A percentile compares a stretch with the other conserved stretches of the same genome.
These are phyloP conservation scores for Trinorchestia longiramus DNA, from an alignment of 1,140 invertebrate species.

Conservation along the genomic window DNA sequence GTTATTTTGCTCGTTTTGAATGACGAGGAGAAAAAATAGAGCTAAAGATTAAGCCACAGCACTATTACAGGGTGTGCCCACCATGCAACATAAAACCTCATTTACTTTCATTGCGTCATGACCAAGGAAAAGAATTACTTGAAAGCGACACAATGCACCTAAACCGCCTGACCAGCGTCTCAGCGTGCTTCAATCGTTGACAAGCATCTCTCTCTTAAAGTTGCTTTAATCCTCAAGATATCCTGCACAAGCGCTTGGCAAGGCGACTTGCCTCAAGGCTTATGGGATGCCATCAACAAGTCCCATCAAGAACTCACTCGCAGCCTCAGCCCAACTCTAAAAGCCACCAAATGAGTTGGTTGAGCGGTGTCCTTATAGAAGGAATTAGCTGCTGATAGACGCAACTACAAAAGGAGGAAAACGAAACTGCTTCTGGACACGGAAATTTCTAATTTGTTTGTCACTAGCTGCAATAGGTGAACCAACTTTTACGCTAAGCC, in stretches of 20 bases:
- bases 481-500: neutral
- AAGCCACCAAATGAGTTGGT: neutral
- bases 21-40: too few species aligned
- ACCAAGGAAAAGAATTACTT: neutral
- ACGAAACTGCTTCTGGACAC: neutral
- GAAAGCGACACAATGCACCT: too few species aligned
- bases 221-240: neutral
- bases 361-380: neutral
- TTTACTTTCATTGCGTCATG: neutral
- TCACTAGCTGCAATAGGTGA: neutral
- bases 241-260: neutral
- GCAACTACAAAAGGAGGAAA: neutral
- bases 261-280: neutral
- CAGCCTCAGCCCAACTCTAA: conserved; percentile 5
- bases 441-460: neutral
- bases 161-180: neutral
- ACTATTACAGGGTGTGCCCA: too few species aligned
- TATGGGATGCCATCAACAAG: neutral
- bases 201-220: neutral
- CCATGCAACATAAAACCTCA: neutral
- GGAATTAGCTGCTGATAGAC: neutral
- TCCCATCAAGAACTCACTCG: conserved; percentile 6
- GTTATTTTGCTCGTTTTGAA: too few species aligned
- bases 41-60: too few species aligned
- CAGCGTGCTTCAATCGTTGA: neutral